Percentiles rank a stretch among this genome's conserved stretches.
phyloP scores from a whole-genome alignment of 2,888 invertebrate genomes.

The Cerastoderma edule region DNA sequence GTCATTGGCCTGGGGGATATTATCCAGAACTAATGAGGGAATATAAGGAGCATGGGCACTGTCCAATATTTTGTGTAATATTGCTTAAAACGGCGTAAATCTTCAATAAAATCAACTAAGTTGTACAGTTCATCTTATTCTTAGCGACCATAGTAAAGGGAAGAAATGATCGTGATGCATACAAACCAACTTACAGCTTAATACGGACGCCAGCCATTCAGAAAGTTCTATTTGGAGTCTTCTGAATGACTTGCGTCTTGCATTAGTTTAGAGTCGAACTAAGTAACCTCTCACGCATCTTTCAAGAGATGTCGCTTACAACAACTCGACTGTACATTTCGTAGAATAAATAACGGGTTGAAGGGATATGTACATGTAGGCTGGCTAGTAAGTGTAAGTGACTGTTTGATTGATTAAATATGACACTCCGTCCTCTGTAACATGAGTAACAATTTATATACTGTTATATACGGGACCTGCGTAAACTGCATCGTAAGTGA shows the following conservation, averaged over 20 bases:
- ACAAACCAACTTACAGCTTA: too few relatives aligned
- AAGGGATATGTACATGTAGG: too few relatives aligned
- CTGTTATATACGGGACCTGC: background rate
- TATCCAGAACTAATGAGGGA: too few relatives aligned
- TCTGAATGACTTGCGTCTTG: background rate
- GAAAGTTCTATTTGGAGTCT: background rate
- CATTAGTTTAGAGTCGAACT: background rate
- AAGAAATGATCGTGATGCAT: too few relatives aligned
- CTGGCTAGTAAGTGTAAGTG: too few relatives aligned
- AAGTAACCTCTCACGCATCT: background rate
- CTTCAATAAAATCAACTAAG: too few relatives aligned
- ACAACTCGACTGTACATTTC: background rate
- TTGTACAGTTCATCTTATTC: too few relatives aligned
- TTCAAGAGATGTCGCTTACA: background rate
- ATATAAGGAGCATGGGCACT: too few relatives aligned
- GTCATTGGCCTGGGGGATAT: too few relatives aligned
- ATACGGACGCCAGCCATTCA: background rate
- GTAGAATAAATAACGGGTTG: background rate
- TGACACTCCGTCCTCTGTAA: background rate
- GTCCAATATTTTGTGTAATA: too few relatives aligned
- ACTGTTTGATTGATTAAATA: conserved; percentile 1
- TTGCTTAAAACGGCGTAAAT: too few relatives aligned
- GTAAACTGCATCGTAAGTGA: background rate
- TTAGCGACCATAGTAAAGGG: too few relatives aligned
- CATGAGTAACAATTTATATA: conserved; percentile 6